Evolutionary conservation across 2,888 invertebrate genomes (phyloP), one percentile per base, ranked within the genome.

Genomic region (Caenorhabditis drosophilae): DNA sequence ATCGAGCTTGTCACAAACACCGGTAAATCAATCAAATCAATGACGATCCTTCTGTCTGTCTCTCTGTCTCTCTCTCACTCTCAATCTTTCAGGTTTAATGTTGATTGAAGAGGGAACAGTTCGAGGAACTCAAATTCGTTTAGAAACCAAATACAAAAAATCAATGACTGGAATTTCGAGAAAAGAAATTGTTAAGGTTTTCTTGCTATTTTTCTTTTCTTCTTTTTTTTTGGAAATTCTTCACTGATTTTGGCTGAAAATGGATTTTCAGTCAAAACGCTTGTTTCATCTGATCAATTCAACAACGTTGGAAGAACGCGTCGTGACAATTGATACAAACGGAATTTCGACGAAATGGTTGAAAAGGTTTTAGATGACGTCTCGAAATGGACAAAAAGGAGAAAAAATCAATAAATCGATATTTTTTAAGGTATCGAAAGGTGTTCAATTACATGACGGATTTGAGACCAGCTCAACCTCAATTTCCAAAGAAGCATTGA

Each of bases 61-160:
- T n/a, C n/a, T n/a, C n/a, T n/a, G n/a, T n/a, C n/a, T n/a, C n/a
- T n/a, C n/a, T n/a, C n/a, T n/a, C n/a, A n/a, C n/a, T n/a, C n/a
- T n/a, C n/a, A n/a, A n/a, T 6, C 25, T 52, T 67, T 42, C 52
- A 78, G 79, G 79, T 2, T 45, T 78, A 6, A 76, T 77, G 60
- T 70, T 78, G 15, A 80, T 80, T 59, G 80, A 80, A 45, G 80
- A 80, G 52, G 80, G 80, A 9, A 72, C 70, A 0, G 49, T 80
- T 15, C 57, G 59, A 15, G 74, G 68, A 4, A 62, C 64, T 9
- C 60, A 67, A 25, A 67, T 76, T 41, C 67, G 68, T 12, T 41
- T 76, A 16, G 74, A 74, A 31, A 67, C 71, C 15, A 71, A 64
- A 40, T 73, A 71, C 59, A 74, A 70, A 40, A 74, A 76, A 51